Conservation (phyloP, 2,113 vertebrate genomes). For the Hippoglossus stenolepis region DNA sequence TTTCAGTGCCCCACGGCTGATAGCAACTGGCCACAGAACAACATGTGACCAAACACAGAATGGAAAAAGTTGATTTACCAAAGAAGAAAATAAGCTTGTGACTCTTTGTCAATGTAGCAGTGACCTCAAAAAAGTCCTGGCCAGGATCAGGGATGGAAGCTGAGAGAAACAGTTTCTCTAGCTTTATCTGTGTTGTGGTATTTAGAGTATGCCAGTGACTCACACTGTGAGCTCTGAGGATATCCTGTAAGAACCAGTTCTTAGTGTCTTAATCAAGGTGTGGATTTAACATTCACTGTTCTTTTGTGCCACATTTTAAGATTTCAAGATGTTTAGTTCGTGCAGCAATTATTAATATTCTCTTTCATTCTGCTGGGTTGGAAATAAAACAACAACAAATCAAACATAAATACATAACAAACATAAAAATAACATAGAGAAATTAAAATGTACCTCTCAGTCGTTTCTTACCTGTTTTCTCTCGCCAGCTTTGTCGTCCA, state of each 20-base stretch:
- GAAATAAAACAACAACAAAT: background rate
- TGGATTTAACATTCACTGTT: slow-evolving; percentile 13
- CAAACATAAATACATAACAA: background rate
- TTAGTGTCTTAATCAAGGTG: background rate
- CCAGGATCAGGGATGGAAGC: slow-evolving; percentile 19
- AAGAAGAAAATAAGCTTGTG: background rate
- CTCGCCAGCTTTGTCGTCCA: slow-evolving; percentile 91
- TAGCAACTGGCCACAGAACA: background rate
- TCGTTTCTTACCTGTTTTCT: slow-evolving; percentile 87
- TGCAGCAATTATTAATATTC: no score
- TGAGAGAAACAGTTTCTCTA: slow-evolving; percentile 16
- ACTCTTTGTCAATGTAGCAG: background rate
- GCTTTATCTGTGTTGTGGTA: slow-evolving; percentile 48
- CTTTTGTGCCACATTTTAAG: background rate
- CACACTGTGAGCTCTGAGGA: slow-evolving; percentile 28
- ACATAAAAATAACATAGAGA: no score
- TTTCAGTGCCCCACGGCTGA: slow-evolving; percentile 21
- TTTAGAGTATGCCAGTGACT: slow-evolving; percentile 31
- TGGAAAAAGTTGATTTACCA: background rate
- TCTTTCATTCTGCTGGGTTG: no score
- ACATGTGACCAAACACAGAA: background rate
- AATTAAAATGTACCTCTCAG: background rate
- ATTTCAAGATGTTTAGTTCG: background rate
- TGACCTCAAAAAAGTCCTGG: slow-evolving; percentile 3
- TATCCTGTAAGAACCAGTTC: slow-evolving; percentile 23